phyloP scores from a whole-genome alignment of 2,797 vertebrate species.

The Centroberyx gerrardi region DNA sequence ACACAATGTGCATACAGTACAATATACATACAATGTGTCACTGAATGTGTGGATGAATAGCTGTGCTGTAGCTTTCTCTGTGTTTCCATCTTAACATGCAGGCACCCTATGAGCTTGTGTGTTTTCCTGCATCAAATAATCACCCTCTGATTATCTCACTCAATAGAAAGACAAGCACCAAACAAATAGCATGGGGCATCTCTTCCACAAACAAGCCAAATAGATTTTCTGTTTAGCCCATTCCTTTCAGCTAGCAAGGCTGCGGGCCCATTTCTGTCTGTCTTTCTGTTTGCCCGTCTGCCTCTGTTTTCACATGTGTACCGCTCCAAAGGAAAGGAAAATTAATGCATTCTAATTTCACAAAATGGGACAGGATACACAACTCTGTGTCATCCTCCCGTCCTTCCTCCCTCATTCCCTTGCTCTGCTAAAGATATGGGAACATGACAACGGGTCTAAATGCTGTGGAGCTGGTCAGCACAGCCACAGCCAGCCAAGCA shows the following conservation, averaged over 20 bases:
- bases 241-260: slow-evolving; percentile 86
- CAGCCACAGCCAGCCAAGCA: slow-evolving; percentile 17
- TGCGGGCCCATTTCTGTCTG: slow-evolving; percentile 68
- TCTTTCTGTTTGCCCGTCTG: slow-evolving; percentile 20
- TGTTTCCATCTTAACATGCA: slow-evolving; percentile 37
- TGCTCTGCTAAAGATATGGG: slow-evolving; percentile 25
- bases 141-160: slow-evolving; percentile 50
- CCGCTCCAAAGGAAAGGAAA: slow-evolving; percentile 22
- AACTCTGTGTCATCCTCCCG: slow-evolving; percentile 56
- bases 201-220: slow-evolving; percentile 86
- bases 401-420: slow-evolving; percentile 13
- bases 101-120: slow-evolving; percentile 28
- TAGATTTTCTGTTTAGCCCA: slow-evolving; percentile 87
- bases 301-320: slow-evolving; percentile 14
- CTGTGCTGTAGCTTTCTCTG: slow-evolving; percentile 33
- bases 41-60: slow-evolving; percentile 41
- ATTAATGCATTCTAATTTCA: slow-evolving; percentile 89
- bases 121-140: slow-evolving; percentile 52
- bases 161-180: slow-evolving; percentile 43
- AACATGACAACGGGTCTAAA: slow-evolving; percentile 88
- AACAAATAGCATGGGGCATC: slow-evolving; percentile 72
- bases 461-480: slow-evolving; percentile 90
- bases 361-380: slow-evolving; percentile 86
- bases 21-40: slow-evolving; percentile 32
- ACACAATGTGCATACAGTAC: not conserved